Evolutionary conservation across 2,888 invertebrate genomes (phyloP).

Genomic region (Ganaspis brasiliensis): DNA sequence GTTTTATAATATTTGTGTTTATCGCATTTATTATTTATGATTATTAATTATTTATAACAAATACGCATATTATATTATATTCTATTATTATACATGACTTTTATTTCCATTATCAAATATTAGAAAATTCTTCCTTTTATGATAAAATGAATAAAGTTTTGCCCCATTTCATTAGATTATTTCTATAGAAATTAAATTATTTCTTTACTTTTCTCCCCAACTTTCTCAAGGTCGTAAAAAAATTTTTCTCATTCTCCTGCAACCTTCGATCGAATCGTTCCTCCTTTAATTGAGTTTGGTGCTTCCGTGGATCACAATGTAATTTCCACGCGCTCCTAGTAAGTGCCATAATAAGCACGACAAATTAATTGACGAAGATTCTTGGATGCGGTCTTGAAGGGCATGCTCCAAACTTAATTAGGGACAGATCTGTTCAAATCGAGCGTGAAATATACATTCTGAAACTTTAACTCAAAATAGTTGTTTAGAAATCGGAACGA

Average conservation of each 20-base stretch:
- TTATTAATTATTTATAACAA: no score
- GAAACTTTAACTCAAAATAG: neutral
- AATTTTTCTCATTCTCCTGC: neutral
- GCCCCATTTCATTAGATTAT: conserved; percentile 6
- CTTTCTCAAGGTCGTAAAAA: neutral
- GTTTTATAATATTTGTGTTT: no score
- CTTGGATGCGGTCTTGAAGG: conserved; percentile 26
- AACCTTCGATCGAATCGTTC: conserved; percentile 38
- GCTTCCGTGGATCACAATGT: conserved; percentile 52
- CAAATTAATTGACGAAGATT: conserved; percentile 49
- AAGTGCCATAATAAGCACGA: conserved; percentile 48
- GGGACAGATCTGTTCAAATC: neutral
- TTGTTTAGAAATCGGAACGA: no score
- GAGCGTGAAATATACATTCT: conserved; percentile 1
- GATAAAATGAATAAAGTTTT: neutral
- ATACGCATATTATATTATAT: no score
- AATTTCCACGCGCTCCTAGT: conserved; percentile 50
- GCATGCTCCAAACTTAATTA: neutral
- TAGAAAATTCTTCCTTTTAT: neutral
- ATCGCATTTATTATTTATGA: no score
- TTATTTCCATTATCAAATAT: neutral
- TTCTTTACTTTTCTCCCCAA: neutral
- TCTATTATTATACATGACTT: no score
- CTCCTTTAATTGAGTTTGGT: conserved; percentile 46
- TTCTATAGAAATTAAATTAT: conserved; percentile 5